Conservation (phyloP, 2,797 vertebrate species). For the Liasis olivaceus region DNA sequence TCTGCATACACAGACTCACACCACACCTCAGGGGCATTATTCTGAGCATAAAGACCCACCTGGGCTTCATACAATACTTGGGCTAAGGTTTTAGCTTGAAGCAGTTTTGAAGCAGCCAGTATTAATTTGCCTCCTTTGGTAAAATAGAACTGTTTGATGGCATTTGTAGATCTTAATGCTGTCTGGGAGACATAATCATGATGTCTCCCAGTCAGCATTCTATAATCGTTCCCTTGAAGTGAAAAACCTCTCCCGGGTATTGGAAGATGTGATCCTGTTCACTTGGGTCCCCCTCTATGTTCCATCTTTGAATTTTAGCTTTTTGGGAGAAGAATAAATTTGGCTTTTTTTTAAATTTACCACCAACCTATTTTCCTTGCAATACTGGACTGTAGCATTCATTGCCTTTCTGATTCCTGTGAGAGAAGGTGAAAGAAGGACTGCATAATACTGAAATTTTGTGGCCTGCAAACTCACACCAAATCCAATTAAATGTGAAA, state of each 20-base stretch:
- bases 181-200: background rate
- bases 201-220: background rate
- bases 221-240: background rate
- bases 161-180: background rate
- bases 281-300: background rate
- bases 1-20: background rate
- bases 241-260: background rate
- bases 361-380: background rate
- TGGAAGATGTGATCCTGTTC: background rate
- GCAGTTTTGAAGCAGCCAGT: background rate
- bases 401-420: background rate
- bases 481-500: background rate
- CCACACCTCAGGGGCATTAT: background rate
- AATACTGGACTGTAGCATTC: background rate
- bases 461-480: background rate
- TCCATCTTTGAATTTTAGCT: background rate
- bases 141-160: background rate
- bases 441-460: background rate
- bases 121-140: background rate
- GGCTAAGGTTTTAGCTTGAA: background rate
- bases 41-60: background rate
- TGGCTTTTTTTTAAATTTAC: background rate
- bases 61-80: background rate
- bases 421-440: background rate
- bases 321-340: background rate